A percentile compares a stretch with the other conserved stretches of the same genome.
phyloP scores from a whole-genome alignment of 2,888 invertebrate genomes.

The Agrenia bidenticulata region DNA sequence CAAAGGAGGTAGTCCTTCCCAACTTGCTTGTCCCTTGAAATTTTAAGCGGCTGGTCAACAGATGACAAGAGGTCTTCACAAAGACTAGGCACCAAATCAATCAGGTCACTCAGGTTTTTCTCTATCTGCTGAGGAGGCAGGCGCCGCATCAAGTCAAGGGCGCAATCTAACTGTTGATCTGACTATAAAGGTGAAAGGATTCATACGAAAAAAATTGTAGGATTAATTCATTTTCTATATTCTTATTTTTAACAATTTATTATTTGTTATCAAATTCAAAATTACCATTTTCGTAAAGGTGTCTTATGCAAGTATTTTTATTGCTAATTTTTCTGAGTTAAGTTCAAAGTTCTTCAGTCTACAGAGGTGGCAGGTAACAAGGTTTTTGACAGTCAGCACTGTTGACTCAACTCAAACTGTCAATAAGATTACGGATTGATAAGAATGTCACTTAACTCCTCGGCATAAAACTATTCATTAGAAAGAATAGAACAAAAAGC shows the following conservation, averaged over 20 bases:
- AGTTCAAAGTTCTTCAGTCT: too few species aligned
- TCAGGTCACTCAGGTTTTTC: slow-evolving; percentile 95
- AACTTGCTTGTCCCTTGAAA: slow-evolving; percentile 85
- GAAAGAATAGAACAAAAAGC: too few species aligned
- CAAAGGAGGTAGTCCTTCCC: slow-evolving; percentile 97
- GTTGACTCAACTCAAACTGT: too few species aligned
- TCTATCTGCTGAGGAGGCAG: slow-evolving; percentile 99
- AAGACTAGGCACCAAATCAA: slow-evolving; percentile 91
- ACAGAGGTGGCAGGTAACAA: too few species aligned
- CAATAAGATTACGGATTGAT: too few species aligned
- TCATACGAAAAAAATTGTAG: background rate
- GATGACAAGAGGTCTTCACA: slow-evolving; percentile 96
- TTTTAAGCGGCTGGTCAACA: slow-evolving; percentile 97
- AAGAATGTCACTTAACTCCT: too few species aligned
- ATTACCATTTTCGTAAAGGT: background rate
- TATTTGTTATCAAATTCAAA: background rate
- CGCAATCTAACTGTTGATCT: slow-evolving; percentile 97
- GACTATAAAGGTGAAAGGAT: slow-evolving; percentile 64
- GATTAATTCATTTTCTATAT: background rate
- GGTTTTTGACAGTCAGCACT: too few species aligned
- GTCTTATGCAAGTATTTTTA: too few species aligned
- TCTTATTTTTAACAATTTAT: background rate
- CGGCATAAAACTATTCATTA: too few species aligned
- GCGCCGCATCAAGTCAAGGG: slow-evolving; percentile 96
- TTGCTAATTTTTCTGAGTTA: too few species aligned